These are phyloP conservation scores for Hydrolagus affinis DNA, from an alignment of 2,113 vertebrate species.

Conservation along the genomic window DNA sequence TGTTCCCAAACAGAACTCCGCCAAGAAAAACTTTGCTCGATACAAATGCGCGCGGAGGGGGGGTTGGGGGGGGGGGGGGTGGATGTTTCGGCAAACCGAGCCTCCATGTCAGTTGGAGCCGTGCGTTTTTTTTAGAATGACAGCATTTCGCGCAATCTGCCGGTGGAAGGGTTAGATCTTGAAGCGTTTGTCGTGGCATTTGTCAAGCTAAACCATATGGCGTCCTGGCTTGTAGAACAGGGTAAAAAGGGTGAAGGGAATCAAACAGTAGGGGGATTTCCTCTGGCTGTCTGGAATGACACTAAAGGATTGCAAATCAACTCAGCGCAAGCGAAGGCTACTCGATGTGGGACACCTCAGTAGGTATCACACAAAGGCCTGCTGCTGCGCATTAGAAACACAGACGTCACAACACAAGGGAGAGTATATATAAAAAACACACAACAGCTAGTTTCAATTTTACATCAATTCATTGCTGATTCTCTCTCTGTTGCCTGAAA, in stretches of 20 bases:
- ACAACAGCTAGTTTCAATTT: no score
- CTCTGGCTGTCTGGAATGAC: background rate
- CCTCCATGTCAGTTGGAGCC: background rate
- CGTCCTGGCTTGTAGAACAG: background rate
- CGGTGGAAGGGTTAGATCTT: background rate
- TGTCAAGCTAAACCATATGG: background rate
- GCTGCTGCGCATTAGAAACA: background rate
- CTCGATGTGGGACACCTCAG: background rate
- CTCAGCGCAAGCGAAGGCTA: background rate
- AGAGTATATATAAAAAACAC: background rate
- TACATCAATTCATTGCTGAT: no score
- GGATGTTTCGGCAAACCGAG: background rate
- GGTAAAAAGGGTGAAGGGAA: background rate
- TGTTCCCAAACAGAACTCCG: background rate
- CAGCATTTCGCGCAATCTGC: background rate
- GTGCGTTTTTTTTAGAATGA: background rate
- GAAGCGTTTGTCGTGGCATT: background rate
- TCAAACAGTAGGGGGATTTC: background rate
- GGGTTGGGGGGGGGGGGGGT: no score
- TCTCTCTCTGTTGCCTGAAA: no score
- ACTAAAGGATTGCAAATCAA: background rate
- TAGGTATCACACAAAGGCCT: background rate
- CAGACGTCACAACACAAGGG: background rate
- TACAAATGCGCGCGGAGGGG: no score
- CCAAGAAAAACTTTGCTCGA: background rate